Evolutionary conservation across 2,113 vertebrate species (phyloP).

Genomic region (Colossoma macropomum): DNA sequence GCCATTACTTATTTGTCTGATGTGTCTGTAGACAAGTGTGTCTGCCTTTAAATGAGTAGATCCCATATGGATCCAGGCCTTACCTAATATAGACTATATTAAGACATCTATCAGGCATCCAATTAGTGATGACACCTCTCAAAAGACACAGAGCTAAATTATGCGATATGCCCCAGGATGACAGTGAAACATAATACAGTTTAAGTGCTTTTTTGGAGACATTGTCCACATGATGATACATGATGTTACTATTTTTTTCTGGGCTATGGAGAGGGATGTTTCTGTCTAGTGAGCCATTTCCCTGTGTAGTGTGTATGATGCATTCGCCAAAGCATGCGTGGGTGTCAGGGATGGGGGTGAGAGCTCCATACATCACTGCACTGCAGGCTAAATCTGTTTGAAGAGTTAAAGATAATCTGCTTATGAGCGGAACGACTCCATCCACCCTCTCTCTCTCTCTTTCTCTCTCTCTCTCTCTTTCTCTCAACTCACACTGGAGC

Average conservation of each 20-base stretch:
- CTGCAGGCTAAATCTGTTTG: slow-evolving; percentile 48
- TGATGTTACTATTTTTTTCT: slow-evolving; percentile 29
- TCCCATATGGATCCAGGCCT: slow-evolving; percentile 20
- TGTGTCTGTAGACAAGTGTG: slow-evolving; percentile 27
- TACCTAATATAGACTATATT: slow-evolving; percentile 28
- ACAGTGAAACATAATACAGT: slow-evolving; percentile 33
- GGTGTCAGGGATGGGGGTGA: slow-evolving; percentile 28
- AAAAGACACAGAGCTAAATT: slow-evolving; percentile 21
- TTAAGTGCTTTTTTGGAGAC: slow-evolving; percentile 23
- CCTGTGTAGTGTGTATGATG: slow-evolving; percentile 28
- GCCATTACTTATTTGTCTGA: slow-evolving; percentile 9
- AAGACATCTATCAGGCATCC: slow-evolving; percentile 37
- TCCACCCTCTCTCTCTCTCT: neutral
- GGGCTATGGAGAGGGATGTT: slow-evolving; percentile 15
- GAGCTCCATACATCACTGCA: slow-evolving; percentile 34
- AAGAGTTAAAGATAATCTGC: slow-evolving; percentile 52
- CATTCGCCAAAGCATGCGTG: slow-evolving; percentile 32
- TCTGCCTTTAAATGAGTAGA: slow-evolving; percentile 27
- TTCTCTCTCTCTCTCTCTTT: neutral
- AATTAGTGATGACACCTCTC: slow-evolving; percentile 41
- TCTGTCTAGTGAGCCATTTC: slow-evolving; percentile 17
- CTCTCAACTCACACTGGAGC: neutral
- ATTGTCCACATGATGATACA: slow-evolving; percentile 21
- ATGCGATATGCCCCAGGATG: slow-evolving; percentile 26
- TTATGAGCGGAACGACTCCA: slow-evolving; percentile 38